Evolutionary conservation across 2,888 invertebrate species (phyloP).

Genomic region (Xylota sylvarum): DNA sequence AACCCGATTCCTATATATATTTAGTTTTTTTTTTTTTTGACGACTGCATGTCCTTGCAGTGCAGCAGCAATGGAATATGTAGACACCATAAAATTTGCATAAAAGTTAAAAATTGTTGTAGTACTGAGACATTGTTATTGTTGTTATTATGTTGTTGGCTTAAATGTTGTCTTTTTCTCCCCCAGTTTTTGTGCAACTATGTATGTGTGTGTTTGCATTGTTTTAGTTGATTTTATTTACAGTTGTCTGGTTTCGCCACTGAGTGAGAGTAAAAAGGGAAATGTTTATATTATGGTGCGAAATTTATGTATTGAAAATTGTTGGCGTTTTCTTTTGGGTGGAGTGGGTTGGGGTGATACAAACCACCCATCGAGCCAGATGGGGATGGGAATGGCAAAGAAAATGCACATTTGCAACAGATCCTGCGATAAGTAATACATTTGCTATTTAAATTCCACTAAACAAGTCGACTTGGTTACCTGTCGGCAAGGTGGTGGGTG

Average conservation of each 20-base stretch:
- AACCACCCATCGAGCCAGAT: too few species aligned
- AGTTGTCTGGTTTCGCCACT: conserved; percentile 41
- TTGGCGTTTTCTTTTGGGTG: not conserved
- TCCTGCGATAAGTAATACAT: conserved; percentile 31
- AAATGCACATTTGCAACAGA: conserved; percentile 21
- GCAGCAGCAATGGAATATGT: conserved; percentile 52
- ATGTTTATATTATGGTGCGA: conserved; percentile 53
- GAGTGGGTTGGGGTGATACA: too few species aligned
- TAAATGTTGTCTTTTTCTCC: conserved; percentile 43
- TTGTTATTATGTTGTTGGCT: conserved; percentile 60
- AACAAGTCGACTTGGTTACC: not conserved
- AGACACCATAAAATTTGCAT: conserved; percentile 76
- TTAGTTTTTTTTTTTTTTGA: not conserved
- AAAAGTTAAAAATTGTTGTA: conserved; percentile 72
- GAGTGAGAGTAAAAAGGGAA: conserved; percentile 51
- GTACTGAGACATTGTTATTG: conserved; percentile 47
- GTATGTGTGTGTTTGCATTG: conserved; percentile 6
- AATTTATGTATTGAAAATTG: conserved; percentile 53
- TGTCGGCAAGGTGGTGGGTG: not conserved
- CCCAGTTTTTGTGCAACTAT: not conserved
- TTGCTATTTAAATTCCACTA: conserved; percentile 1
- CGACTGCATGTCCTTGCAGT: conserved; percentile 62
- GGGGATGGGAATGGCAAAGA: not conserved
- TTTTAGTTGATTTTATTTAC: conserved; percentile 46
- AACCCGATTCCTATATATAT: too few species aligned